phyloP scores from a whole-genome alignment of 2,888 invertebrate genomes.

The Temnothorax ravouxi region DNA sequence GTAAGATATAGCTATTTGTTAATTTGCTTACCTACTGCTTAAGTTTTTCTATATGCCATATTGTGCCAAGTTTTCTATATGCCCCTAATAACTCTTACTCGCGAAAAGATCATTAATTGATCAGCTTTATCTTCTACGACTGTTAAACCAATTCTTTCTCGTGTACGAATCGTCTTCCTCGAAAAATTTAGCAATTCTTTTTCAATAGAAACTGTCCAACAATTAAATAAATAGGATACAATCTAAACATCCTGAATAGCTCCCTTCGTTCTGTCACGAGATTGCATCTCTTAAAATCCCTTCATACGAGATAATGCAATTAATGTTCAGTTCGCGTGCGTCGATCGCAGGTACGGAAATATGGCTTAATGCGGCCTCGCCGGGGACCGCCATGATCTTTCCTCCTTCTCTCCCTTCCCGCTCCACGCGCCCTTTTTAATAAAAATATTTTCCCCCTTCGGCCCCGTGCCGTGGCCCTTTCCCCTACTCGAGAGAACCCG shows the following conservation, averaged over 20 bases:
- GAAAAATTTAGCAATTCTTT: background rate
- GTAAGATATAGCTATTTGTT: no score
- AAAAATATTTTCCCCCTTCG: constrained; percentile 72
- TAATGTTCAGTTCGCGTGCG: constrained; percentile 16
- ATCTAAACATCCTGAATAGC: background rate
- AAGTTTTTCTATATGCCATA: no score
- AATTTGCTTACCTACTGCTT: no score
- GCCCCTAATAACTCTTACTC: no score
- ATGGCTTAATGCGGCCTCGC: constrained; percentile 70
- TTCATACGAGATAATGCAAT: constrained; percentile 11
- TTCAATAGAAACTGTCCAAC: background rate
- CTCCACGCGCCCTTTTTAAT: constrained; percentile 70
- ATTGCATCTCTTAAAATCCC: constrained; percentile 30
- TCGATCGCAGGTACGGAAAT: constrained; percentile 69
- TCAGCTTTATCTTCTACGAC: background rate
- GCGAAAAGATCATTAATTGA: background rate
- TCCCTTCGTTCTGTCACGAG: constrained; percentile 13
- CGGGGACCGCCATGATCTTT: constrained; percentile 52
- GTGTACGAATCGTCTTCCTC: background rate
- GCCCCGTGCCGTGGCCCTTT: constrained; percentile 44
- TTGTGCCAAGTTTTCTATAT: no score
- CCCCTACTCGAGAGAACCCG: constrained; percentile 33
- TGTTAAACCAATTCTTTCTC: background rate
- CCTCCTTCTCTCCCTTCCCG: constrained; percentile 49
- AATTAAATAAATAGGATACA: background rate